phyloP scores from a whole-genome alignment of 2,113 vertebrate species.

The Petromus typicus region DNA sequence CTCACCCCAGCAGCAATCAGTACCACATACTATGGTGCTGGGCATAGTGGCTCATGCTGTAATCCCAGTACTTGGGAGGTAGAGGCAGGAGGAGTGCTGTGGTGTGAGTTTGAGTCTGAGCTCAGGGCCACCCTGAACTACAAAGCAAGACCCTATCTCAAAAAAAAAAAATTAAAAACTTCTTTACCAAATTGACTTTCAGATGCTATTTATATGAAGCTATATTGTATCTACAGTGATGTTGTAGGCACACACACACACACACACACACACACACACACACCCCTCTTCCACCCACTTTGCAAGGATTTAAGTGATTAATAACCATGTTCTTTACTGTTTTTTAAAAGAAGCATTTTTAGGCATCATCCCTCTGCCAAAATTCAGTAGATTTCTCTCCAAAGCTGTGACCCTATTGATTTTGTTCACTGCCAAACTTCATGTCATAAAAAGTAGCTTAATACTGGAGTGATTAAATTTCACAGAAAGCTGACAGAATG shows the following conservation, averaged over 20 bases:
- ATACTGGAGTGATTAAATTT: constrained; percentile 77
- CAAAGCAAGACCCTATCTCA: too few species aligned
- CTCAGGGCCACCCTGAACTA: too few species aligned
- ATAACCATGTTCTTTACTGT: constrained; percentile 43
- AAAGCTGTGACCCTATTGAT: constrained; percentile 62
- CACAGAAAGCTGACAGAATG: constrained; percentile 68
- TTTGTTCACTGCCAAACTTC: constrained; percentile 74
- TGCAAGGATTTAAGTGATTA: constrained; percentile 71
- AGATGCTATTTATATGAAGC: background rate
- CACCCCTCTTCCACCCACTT: background rate
- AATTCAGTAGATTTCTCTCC: constrained; percentile 40
- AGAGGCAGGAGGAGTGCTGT: too few species aligned
- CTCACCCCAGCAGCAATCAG: too few species aligned
- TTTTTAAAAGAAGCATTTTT: constrained; percentile 31
- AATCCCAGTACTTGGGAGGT: too few species aligned
- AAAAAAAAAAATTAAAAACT: too few species aligned
- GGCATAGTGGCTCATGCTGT: too few species aligned
- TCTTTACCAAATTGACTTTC: constrained; percentile 39
- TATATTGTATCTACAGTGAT: background rate
- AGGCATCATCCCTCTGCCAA: constrained; percentile 52
- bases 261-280: background rate
- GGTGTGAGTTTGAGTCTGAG: too few species aligned
- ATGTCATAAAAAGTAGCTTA: constrained; percentile 69
- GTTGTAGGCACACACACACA: background rate
- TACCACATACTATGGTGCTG: too few species aligned